These are phyloP conservation scores for Drosophila ogumai DNA, from an alignment of 1,140 invertebrate genomes.

Conservation along the genomic window DNA sequence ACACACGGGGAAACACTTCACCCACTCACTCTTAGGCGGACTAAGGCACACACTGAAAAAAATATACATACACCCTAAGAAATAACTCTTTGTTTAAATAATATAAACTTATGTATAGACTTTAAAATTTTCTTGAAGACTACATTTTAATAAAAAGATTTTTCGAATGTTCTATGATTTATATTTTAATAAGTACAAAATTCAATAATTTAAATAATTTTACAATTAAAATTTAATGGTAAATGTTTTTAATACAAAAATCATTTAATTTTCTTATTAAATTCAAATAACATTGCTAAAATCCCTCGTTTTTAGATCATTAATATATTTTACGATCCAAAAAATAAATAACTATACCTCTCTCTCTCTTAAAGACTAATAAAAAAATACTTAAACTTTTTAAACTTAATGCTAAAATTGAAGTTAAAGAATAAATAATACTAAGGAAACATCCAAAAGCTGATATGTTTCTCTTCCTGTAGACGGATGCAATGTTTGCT, in stretches of 20 bases:
- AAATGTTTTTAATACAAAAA: not conserved
- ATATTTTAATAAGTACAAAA: too few relatives aligned
- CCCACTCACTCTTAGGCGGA: not conserved
- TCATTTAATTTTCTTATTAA: not conserved
- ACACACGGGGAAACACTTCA: slow-evolving; percentile 26
- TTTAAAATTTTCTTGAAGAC: not conserved
- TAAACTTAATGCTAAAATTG: not conserved
- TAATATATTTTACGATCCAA: not conserved
- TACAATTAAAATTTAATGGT: too few relatives aligned
- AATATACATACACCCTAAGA: not conserved
- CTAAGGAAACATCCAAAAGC: too few relatives aligned
- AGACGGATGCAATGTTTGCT: slow-evolving; percentile 48
- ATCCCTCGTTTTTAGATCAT: not conserved
- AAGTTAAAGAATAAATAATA: not conserved
- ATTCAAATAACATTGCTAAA: too few relatives aligned
- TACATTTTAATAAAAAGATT: not conserved
- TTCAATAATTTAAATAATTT: not conserved
- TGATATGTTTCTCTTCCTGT: slow-evolving; percentile 2
- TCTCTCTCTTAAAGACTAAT: too few relatives aligned
- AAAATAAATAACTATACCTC: too few relatives aligned
- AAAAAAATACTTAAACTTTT: not conserved
- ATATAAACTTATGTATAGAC: not conserved
- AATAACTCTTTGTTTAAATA: too few relatives aligned
- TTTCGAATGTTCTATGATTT: not conserved
- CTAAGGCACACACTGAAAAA: not conserved